A percentile compares a stretch with the other conserved stretches of the same genome.
These are phyloP conservation scores for Parus major DNA, from an alignment of 2,113 vertebrate genomes.

Conservation along the genomic window DNA sequence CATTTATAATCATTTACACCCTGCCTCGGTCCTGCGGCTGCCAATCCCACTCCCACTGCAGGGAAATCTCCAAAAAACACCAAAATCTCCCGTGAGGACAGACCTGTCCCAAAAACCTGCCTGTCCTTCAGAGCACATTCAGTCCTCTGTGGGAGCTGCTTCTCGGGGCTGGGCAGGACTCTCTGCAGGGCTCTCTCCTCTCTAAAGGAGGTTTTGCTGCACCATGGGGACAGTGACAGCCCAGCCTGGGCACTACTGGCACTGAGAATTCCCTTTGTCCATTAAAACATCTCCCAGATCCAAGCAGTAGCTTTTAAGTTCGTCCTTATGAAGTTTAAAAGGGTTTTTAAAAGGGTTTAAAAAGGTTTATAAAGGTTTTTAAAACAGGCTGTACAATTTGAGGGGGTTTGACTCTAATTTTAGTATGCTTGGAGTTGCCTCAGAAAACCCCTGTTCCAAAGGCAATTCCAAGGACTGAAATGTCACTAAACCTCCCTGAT, in stretches of 20 bases:
- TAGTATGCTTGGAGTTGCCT: background rate
- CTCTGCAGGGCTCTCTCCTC: background rate
- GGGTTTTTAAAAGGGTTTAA: background rate
- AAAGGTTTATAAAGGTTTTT: no score
- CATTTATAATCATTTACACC: background rate
- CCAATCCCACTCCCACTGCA: background rate
- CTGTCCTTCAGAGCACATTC: background rate
- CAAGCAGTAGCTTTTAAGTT: background rate
- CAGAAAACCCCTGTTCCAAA: background rate
- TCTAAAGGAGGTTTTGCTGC: background rate
- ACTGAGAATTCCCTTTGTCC: background rate
- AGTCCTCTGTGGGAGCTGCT: rapidly evolving
- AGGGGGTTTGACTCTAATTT: background rate
- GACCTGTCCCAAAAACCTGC: background rate
- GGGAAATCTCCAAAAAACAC: background rate
- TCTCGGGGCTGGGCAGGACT: background rate
- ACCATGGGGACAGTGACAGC: background rate
- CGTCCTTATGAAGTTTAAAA: background rate
- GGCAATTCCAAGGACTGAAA: background rate
- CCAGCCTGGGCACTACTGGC: rapidly evolving
- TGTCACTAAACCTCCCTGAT: background rate
- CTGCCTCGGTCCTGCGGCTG: background rate
- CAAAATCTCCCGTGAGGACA: background rate
- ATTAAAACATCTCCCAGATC: rapidly evolving
- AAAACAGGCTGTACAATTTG: rapidly evolving